Conservation (phyloP, 1,140 invertebrate species). For the Scaptodrosophila lebanonensis region DNA sequence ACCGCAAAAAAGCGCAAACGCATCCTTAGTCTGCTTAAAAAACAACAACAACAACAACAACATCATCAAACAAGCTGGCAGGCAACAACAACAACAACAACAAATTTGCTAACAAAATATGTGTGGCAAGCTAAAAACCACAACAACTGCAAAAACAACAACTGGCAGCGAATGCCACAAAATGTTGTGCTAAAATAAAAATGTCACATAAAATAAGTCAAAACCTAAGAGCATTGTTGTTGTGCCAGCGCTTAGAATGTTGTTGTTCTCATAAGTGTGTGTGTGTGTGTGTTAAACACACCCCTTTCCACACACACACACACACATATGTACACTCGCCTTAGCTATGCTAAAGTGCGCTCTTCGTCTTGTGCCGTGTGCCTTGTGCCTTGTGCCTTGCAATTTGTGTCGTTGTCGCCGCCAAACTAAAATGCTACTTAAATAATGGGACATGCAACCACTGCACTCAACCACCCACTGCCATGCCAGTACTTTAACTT, state of each 20-base stretch:
- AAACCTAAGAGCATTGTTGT: slow-evolving; percentile 26
- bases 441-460: slow-evolving; percentile 48
- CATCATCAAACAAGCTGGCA: slow-evolving; percentile 31
- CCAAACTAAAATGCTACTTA: slow-evolving; percentile 33
- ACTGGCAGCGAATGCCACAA: slow-evolving; percentile 26
- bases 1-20: slow-evolving; percentile 71
- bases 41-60: slow-evolving; percentile 9
- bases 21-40: slow-evolving; percentile 49
- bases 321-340: no score
- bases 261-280: slow-evolving; percentile 5
- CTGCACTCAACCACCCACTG: slow-evolving; percentile 16
- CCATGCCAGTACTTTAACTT: no score
- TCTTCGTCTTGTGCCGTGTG: not conserved
- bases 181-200: slow-evolving; percentile 55
- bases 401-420: slow-evolving; percentile 3
- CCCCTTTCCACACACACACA: no score
- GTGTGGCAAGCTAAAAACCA: slow-evolving; percentile 36
- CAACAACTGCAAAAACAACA: slow-evolving; percentile 1
- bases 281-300: no score
- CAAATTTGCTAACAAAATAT: slow-evolving; percentile 22
- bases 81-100: slow-evolving; percentile 36
- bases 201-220: slow-evolving; percentile 59
- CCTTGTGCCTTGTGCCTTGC: not conserved
- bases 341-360: slow-evolving; percentile 61
- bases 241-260: not conserved